Conservation (phyloP, 2,888 invertebrate species). For the Sipunculus nudus region DNA sequence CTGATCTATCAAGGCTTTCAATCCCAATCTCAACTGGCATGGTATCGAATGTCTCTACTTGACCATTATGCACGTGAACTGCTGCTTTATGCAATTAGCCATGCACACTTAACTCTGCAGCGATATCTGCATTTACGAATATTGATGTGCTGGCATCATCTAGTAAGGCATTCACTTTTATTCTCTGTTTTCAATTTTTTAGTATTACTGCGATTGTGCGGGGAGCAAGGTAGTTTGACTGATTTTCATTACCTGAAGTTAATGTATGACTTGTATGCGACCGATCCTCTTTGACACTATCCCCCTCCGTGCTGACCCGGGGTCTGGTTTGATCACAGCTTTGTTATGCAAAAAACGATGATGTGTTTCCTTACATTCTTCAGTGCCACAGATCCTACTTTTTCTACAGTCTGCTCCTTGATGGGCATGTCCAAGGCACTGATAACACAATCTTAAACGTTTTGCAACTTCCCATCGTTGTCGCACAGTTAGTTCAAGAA, state of each 20-base stretch:
- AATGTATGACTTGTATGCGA: neutral
- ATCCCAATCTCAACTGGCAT: conserved; percentile 15
- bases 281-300: no score
- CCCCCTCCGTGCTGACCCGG: no score
- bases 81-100: neutral
- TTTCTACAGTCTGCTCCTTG: conserved; percentile 2
- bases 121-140: neutral
- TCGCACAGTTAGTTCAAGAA: conserved; percentile 1
- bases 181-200: neutral
- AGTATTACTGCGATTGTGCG: neutral
- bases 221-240: neutral
- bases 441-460: conserved; percentile 3
- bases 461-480: conserved; percentile 23
- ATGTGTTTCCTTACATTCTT: conserved; percentile 13
- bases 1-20: conserved; percentile 16
- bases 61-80: conserved; percentile 16
- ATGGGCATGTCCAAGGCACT: conserved; percentile 16
- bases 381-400: conserved; percentile 6
- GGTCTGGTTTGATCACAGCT: no score
- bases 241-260: neutral
- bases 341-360: conserved; percentile 14
- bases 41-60: conserved; percentile 10
- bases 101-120: neutral
- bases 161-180: conserved; percentile 4
- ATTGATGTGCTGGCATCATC: conserved; percentile 3